Percentiles rank a stretch among this genome's conserved stretches.
phyloP scores from a whole-genome alignment of 2,113 vertebrate genomes.

The Protomyctophum bolini region DNA sequence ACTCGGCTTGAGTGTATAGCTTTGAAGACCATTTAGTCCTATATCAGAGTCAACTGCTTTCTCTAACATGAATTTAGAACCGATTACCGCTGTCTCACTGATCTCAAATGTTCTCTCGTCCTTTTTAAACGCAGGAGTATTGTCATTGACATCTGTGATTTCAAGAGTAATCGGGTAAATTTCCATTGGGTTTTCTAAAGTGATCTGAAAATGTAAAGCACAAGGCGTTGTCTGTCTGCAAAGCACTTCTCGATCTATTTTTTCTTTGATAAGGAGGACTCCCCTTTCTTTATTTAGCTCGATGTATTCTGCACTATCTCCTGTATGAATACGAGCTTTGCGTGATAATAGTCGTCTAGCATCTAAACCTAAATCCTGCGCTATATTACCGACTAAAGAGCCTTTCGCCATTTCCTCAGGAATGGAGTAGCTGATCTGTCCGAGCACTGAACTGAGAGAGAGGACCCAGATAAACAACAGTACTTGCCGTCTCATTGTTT shows the following conservation, averaged over 20 bases:
- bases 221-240: conserved; percentile 74
- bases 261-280: conserved; percentile 72
- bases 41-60: conserved; percentile 79
- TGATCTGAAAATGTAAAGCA: conserved; percentile 73
- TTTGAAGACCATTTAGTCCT: conserved; percentile 75
- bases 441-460: conserved; percentile 1
- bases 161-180: conserved; percentile 72
- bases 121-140: conserved; percentile 70
- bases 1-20: conserved; percentile 70
- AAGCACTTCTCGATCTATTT: conserved; percentile 75
- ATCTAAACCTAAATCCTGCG: conserved; percentile 71
- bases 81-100: conserved; percentile 62
- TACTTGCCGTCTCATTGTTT: too few species aligned
- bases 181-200: conserved; percentile 77
- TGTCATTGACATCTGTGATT: conserved; percentile 72
- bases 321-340: conserved; percentile 69
- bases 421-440: conserved; percentile 66
- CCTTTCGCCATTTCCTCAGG: conserved; percentile 76
- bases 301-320: conserved; percentile 70
- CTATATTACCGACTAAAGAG: conserved; percentile 77
- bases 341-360: conserved; percentile 63
- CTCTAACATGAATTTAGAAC: conserved; percentile 73
- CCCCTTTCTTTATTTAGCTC: conserved; percentile 62
- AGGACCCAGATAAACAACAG: too few species aligned
- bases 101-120: conserved; percentile 71